Conservation (phyloP, 2,797 vertebrate species). For the Neosilurus mollespiculum region DNA sequence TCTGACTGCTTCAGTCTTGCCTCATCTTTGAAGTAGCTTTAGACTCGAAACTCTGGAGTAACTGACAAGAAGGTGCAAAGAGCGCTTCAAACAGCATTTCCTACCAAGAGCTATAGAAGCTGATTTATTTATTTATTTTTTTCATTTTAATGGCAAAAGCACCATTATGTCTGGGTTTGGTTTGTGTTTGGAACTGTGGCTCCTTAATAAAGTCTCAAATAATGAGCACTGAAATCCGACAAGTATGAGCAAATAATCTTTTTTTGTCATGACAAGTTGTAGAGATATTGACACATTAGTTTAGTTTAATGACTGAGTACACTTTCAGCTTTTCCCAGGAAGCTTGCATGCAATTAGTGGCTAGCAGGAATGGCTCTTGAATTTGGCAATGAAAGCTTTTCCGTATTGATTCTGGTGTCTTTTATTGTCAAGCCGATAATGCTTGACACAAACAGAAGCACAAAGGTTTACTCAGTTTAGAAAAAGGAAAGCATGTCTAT, state of each 20-base stretch:
- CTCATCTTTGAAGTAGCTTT: conserved; percentile 61
- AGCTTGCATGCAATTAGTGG: conserved; percentile 28
- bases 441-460: background rate
- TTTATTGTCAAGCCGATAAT: background rate
- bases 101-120: conserved; percentile 36
- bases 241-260: conserved; percentile 43
- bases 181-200: conserved; percentile 50
- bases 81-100: conserved; percentile 43
- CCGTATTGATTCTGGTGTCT: background rate
- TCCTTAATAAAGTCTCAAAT: conserved; percentile 48
- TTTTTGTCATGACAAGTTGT: conserved; percentile 33
- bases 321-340: conserved; percentile 38
- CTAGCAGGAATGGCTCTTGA: conserved; percentile 36
- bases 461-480: background rate
- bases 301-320: conserved; percentile 26
- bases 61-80: conserved; percentile 43
- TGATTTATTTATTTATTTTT: background rate
- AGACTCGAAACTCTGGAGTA: conserved; percentile 40
- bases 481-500: background rate
- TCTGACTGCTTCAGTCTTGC: conserved; percentile 50
- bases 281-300: conserved; percentile 35
- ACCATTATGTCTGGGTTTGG: background rate
- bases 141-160: background rate
- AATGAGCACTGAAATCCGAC: conserved; percentile 50
- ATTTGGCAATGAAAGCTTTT: conserved; percentile 37